Base-by-base conservation (phyloP, 2,797 vertebrate species). In the Acanthis flammea region DNA sequence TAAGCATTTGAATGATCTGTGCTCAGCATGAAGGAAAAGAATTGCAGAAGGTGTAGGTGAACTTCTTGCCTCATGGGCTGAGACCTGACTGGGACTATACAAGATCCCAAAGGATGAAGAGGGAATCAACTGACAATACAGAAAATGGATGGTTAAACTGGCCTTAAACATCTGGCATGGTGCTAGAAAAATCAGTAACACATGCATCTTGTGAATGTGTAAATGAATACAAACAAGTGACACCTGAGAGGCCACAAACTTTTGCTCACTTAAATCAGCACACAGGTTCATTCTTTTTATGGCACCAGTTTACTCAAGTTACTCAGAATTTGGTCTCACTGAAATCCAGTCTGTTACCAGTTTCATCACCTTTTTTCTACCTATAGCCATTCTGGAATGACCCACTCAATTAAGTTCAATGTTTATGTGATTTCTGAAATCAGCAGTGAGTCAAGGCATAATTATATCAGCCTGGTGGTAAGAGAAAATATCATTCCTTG, bases 361-460 rank as follows among this genome's bases (percentile, higher is more conserved):
- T 75, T 55, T 68, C 17, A 53, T 27, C 3, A 22, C 14, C 45
- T 67, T 91, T 55, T 70, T 62, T 31, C 31, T 41, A 58, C 28
- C 13, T 50, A 7, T 4, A 28, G 42, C 7, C 16, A 53, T 45
- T 79, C 54, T 55, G 16, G 31, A 73, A 37, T 28, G 51, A n/a
- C 30, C 19, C 54, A 35, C 18, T 90, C 35, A 55, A 70, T 37
- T 37, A 63, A 44, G 17, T 33, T 61, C 42, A 54, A 31, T 0
- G 2, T 54, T 54, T 30, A 21, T 14, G 28, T 54, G 25, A 74
- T 16, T 53, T 65, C 65, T 63, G 65, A 81, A 44, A 54, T 31
- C 6, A 2, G 17, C 54, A 61, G 48, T 0, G 3, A 85, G 33
- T 48, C 37, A n/a, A 48, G 24, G 41, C 19, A 63, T 1, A 0